Conservation (phyloP, 2,888 invertebrate species). For the Nomada hirtipes region DNA sequence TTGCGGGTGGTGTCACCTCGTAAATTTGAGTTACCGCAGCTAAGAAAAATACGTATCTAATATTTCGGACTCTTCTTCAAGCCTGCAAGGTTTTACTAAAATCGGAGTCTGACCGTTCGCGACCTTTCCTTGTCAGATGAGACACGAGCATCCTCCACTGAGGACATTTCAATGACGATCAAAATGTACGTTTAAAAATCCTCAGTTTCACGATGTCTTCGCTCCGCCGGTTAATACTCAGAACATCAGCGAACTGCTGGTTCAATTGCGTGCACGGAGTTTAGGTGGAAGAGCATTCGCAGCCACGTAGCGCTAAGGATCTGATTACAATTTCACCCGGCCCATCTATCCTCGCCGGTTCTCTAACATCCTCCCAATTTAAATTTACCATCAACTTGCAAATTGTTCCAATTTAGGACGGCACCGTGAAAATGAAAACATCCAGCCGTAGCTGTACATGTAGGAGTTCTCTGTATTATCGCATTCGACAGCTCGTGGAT, state of each 20-base stretch:
- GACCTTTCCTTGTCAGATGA: too few species aligned
- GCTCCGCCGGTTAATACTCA: background rate
- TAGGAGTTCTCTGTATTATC: slow-evolving; percentile 28
- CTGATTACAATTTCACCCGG: slow-evolving; percentile 46
- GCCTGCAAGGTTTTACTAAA: too few species aligned
- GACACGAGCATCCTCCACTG: too few species aligned
- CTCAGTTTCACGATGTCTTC: background rate
- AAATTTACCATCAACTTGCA: slow-evolving; percentile 53
- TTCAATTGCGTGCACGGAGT: background rate
- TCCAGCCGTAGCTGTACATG: background rate
- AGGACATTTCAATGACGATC: too few species aligned
- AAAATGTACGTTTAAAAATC: background rate
- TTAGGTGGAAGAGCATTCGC: slow-evolving; percentile 9
- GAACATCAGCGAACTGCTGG: background rate
- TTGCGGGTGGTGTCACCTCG: too few species aligned
- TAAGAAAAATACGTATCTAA: too few species aligned
- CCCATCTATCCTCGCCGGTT: background rate
- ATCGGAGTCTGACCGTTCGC: too few species aligned
- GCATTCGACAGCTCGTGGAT: slow-evolving; percentile 25
- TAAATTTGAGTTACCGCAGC: too few species aligned
- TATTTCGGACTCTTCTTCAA: too few species aligned
- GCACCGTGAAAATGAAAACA: slow-evolving; percentile 47
- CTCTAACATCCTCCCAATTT: slow-evolving; percentile 27
- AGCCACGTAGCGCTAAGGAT: slow-evolving; percentile 30
- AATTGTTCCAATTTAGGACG: slow-evolving; percentile 54